Conservation (phyloP, 2,797 vertebrate genomes). For the Myotis planiceps region DNA sequence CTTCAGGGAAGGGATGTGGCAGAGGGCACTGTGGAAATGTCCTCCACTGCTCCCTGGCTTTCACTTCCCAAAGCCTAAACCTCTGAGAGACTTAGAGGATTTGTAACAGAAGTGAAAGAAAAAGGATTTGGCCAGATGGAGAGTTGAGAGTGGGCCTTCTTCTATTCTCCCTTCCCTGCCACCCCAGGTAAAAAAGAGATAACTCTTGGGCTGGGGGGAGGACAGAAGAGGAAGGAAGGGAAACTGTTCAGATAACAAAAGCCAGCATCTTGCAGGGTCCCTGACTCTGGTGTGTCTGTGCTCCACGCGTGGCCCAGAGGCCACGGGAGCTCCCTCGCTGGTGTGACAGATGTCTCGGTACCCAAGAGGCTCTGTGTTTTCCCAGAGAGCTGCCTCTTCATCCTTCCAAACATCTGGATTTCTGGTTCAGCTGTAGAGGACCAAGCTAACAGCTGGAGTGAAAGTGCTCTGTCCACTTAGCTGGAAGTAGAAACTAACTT, state of each 20-base stretch:
- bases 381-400: background rate
- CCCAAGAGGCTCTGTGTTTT: accelerated
- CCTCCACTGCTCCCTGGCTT: background rate
- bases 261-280: accelerated
- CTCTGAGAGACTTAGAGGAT: background rate
- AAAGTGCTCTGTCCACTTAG: background rate
- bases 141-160: background rate
- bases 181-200: background rate
- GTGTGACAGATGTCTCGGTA: accelerated
- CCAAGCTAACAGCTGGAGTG: background rate
- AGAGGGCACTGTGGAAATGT: background rate
- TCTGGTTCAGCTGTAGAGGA: background rate
- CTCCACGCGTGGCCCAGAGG: background rate
- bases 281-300: background rate
- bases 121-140: background rate
- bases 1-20: background rate
- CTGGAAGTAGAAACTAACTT: background rate
- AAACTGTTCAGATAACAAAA: background rate
- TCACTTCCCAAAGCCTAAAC: background rate
- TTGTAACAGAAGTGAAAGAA: background rate
- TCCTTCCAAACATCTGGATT: background rate
- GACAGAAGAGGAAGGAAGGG: background rate
- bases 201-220: background rate
- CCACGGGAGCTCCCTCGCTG: accelerated
- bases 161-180: accelerated